Evolutionary conservation across 2,888 invertebrate genomes (phyloP).

Genomic region (Hylaea fasciaria): DNA sequence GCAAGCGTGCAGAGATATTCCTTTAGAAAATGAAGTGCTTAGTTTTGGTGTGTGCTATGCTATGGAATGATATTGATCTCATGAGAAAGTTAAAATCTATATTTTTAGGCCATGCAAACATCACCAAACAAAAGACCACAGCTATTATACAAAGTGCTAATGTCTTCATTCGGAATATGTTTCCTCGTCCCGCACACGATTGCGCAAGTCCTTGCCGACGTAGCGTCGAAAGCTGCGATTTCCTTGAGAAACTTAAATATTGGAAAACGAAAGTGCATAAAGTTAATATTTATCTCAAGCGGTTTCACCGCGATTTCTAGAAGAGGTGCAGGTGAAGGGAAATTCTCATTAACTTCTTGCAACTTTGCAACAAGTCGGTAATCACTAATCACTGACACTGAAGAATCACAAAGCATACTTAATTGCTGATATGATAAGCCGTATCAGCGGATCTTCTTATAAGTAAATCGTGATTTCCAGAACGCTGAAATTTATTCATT

Average conservation of each 20-base stretch:
- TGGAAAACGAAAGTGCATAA: constrained; percentile 65
- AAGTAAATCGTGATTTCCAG: too few relatives aligned
- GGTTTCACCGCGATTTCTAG: constrained; percentile 61
- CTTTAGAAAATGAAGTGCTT: constrained; percentile 1
- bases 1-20: not conserved
- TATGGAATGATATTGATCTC: too few relatives aligned
- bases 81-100: too few relatives aligned
- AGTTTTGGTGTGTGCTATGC: not conserved
- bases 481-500: too few relatives aligned
- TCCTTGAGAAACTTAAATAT: constrained; percentile 65
- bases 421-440: too few relatives aligned
- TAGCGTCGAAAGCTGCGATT: constrained; percentile 47
- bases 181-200: constrained; percentile 32
- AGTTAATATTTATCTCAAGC: constrained; percentile 62
- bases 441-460: too few relatives aligned
- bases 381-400: not conserved
- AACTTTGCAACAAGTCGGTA: not conserved
- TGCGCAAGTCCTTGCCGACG: constrained; percentile 17
- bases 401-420: too few relatives aligned
- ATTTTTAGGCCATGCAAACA: too few relatives aligned
- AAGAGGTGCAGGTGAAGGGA: constrained; percentile 36
- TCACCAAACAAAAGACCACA: too few relatives aligned
- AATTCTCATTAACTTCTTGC: constrained; percentile 29
- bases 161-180: not conserved
- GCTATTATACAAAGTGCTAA: too few relatives aligned